Evolutionary conservation across 2,113 vertebrate genomes (phyloP), one percentile per base, ranked within the genome.

Genomic region (Parus major): DNA sequence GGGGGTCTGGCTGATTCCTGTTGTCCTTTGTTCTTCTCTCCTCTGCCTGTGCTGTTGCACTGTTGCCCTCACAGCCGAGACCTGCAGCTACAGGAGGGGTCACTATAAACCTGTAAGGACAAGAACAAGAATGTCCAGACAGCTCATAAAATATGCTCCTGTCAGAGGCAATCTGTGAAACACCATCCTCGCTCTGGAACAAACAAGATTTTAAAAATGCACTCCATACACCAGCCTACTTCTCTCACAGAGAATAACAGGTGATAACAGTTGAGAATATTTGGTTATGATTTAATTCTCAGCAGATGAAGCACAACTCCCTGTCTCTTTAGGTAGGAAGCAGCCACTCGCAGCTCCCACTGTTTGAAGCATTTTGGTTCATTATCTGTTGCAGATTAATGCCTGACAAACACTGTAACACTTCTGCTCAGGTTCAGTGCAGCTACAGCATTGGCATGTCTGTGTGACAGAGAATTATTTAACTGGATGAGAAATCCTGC

Each of bases 41-140:
- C 77, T 98, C 60, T 97, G 98, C 76, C 96, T 98, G 57, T 99
- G 98, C 96, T 99, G 98, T 39, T 99, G 98, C 87, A 95, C 96
- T 10, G 79, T 97, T 20, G 86, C 98, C 83, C 90, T 98, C 94
- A 97, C 96, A 10, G 97, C 97, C 6, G 97, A 98, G 56, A 92
- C 82, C 96, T 98, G 97, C 85, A 96, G 89, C 73, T 98, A 86
- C 90, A 98, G 96, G 77, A 98, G 96, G 73, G 98, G 98, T 14
- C 97, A 97, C 42, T 99, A 99, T 82, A 96, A 96, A 33, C 98
- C 98, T 1, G 31, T 96, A 9, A 95, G 95, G 93, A 97, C 92
- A 47, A 95, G 93, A 36, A 97, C 75, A 35, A 64, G 60, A n/a
- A 91, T 82, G 22, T 98, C 97, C 15, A 98, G 98, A 96, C 97